A percentile compares a stretch with the other conserved stretches of the same genome.
phyloP scores from a whole-genome alignment of 2,797 vertebrate species.

The Platyrinchus mystaceus region DNA sequence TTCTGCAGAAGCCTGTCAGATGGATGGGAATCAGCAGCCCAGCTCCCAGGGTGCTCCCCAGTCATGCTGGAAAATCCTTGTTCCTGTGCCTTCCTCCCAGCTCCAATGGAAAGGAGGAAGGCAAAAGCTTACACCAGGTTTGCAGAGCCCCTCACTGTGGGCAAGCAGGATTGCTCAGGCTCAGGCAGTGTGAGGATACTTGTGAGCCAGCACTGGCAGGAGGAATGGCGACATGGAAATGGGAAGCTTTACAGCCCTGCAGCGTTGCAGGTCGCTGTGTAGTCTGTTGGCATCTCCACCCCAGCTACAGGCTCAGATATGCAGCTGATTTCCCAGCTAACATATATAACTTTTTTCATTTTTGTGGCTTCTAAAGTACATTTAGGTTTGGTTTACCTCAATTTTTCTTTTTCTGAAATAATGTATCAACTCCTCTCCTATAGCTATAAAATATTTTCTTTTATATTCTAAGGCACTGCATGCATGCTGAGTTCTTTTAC shows the following conservation, averaged over 20 bases:
- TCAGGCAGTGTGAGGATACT: neutral
- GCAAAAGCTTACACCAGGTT: neutral
- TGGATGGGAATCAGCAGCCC: neutral
- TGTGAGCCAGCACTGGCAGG: neutral
- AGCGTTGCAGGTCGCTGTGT: neutral
- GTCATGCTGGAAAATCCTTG: neutral
- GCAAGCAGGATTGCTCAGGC: neutral
- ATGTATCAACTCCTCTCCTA: neutral
- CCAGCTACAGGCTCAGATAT: neutral
- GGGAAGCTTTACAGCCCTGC: neutral
- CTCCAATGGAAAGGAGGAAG: neutral
- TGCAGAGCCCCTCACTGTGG: rapidly evolving
- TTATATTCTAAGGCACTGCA: rapidly evolving
- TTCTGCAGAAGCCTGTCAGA: neutral
- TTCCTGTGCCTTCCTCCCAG: rapidly evolving
- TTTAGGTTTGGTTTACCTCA: neutral
- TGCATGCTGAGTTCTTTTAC: neutral
- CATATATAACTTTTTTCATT: rapidly evolving
- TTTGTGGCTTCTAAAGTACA: neutral
- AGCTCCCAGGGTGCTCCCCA: neutral
- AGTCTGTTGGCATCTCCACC: rapidly evolving
- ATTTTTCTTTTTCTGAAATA: neutral
- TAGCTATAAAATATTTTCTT: neutral
- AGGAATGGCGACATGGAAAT: rapidly evolving
- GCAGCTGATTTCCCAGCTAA: neutral